Conservation (phyloP, 2,888 invertebrate genomes). For the Polylopha cassiicola region DNA sequence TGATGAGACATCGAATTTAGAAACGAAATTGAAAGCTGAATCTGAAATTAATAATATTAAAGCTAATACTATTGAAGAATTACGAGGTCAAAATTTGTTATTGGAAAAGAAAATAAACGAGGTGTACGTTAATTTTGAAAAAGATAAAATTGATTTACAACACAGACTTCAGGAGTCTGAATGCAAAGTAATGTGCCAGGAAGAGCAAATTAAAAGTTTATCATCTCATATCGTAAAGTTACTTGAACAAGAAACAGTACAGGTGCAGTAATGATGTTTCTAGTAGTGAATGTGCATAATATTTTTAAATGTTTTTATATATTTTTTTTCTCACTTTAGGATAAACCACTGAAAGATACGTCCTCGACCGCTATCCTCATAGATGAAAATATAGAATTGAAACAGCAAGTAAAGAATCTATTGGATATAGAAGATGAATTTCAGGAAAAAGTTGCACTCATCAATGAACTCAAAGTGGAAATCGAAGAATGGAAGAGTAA, state of each 20-base stretch:
- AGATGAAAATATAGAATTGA: slow-evolving; percentile 55
- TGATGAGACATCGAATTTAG: slow-evolving; percentile 59
- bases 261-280: slow-evolving; percentile 33
- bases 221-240: slow-evolving; percentile 71
- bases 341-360: slow-evolving; percentile 32
- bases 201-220: slow-evolving; percentile 75
- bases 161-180: slow-evolving; percentile 74
- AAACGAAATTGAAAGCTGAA: slow-evolving; percentile 59
- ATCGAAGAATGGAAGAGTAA: slow-evolving; percentile 63
- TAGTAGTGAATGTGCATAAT: slow-evolving; percentile 1
- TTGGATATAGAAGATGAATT: slow-evolving; percentile 62
- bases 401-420: slow-evolving; percentile 53
- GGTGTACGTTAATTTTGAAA: slow-evolving; percentile 49
- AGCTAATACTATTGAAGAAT: slow-evolving; percentile 46
- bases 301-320: slow-evolving; percentile 5
- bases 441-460: slow-evolving; percentile 17
- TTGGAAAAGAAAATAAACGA: slow-evolving; percentile 58
- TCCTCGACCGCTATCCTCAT: slow-evolving; percentile 39
- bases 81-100: slow-evolving; percentile 50
- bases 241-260: slow-evolving; percentile 48
- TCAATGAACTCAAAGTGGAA: slow-evolving; percentile 25
- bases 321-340: slow-evolving; percentile 27
- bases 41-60: slow-evolving; percentile 59
- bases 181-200: slow-evolving; percentile 75
- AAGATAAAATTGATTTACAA: slow-evolving; percentile 65